phyloP scores from a whole-genome alignment of 2,888 invertebrate genomes.

The Agonopterix arenella region DNA sequence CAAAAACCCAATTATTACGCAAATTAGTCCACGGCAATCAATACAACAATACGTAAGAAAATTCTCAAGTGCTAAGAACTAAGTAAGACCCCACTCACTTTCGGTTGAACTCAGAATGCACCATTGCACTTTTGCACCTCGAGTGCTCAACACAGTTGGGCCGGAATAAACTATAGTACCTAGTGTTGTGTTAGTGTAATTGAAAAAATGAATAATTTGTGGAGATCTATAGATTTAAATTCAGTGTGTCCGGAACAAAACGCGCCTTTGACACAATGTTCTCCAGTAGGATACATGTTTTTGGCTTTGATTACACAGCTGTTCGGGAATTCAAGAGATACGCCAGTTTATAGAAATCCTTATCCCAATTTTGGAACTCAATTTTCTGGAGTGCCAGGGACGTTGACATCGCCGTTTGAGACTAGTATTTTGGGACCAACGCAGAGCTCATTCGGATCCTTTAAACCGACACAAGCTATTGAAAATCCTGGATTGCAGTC shows the following conservation, averaged over 20 bases:
- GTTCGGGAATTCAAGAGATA: conserved; percentile 73
- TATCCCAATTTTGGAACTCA: conserved; percentile 1
- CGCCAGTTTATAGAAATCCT: conserved; percentile 20
- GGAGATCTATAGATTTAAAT: conserved; percentile 77
- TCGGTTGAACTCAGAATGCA: not conserved
- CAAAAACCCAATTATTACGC: too few species aligned
- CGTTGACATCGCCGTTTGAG: conserved; percentile 8
- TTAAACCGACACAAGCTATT: conserved; percentile 12
- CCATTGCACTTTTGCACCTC: not conserved
- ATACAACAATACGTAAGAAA: too few species aligned
- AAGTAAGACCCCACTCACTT: not conserved
- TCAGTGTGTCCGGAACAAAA: conserved; percentile 66
- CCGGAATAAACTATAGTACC: not conserved
- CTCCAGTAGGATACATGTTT: conserved; percentile 76
- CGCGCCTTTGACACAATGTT: conserved; percentile 75
- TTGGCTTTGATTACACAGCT: conserved; percentile 74
- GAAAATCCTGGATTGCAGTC: conserved; percentile 19
- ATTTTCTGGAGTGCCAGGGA: conserved; percentile 7
- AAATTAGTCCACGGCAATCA: too few species aligned
- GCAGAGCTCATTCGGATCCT: conserved; percentile 15
- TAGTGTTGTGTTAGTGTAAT: too few species aligned
- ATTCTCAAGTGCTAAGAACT: conserved; percentile 2
- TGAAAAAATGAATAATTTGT: conserved; percentile 29
- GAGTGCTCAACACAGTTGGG: not conserved
- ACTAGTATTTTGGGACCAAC: conserved; percentile 8